Evolutionary conservation across 2,888 invertebrate species (phyloP).

Genomic region (Thymelicus acteon): DNA sequence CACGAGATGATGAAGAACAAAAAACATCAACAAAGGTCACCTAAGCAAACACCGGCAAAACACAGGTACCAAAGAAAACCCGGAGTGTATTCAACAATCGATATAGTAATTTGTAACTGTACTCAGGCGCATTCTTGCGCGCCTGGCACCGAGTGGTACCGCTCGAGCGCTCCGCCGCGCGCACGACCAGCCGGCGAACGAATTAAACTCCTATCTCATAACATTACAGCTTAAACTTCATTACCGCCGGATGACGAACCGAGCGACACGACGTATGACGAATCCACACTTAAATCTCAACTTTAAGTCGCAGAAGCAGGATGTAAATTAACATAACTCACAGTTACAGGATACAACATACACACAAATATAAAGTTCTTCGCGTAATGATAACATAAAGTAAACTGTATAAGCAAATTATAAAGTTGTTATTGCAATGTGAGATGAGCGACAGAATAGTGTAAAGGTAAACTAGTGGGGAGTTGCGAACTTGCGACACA

Average conservation of each 20-base stretch:
- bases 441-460: conserved; percentile 16
- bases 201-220: conserved; percentile 48
- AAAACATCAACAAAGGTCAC: conserved; percentile 29
- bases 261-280: conserved; percentile 22
- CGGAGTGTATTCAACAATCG: conserved; percentile 50
- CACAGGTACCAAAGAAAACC: conserved; percentile 41
- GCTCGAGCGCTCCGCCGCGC: conserved; percentile 52
- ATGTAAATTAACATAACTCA: conserved; percentile 11
- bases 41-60: conserved; percentile 35
- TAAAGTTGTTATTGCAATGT: conserved; percentile 21
- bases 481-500: conserved; percentile 28
- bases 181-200: conserved; percentile 25
- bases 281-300: conserved; percentile 54
- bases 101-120: conserved; percentile 60
- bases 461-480: conserved; percentile 14
- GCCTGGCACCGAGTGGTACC: conserved; percentile 76
- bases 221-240: conserved; percentile 43
- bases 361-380: conserved; percentile 17
- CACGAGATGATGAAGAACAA: conserved; percentile 7
- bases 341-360: not conserved
- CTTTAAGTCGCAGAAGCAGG: conserved; percentile 47
- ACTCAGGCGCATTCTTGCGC: conserved; percentile 66
- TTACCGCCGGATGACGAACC: conserved; percentile 39
- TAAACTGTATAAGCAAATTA: conserved; percentile 1
- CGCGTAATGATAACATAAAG: conserved; percentile 16